These are phyloP conservation scores for Zaprionus kolodkinae DNA, from an alignment of 1,140 invertebrate genomes.

Conservation along the genomic window DNA sequence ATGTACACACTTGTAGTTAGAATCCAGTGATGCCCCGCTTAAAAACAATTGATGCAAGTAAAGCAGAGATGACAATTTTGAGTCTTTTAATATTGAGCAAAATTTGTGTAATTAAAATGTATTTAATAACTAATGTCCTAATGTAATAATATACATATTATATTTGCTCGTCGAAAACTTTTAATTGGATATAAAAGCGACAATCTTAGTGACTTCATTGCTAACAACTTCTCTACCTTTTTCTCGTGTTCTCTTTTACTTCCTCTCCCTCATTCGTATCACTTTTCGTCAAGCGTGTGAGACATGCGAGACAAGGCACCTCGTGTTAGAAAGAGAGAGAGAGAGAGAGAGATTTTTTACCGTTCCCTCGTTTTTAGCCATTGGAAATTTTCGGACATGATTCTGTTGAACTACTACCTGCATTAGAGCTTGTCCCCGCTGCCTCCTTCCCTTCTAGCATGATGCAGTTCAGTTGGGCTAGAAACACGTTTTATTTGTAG, in stretches of 20 bases:
- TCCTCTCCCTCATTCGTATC: not conserved
- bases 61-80: not conserved
- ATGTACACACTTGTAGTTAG: slow-evolving; percentile 1
- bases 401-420: slow-evolving; percentile 54
- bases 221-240: not conserved
- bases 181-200: slow-evolving; percentile 27
- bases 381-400: slow-evolving; percentile 38
- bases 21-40: slow-evolving; percentile 5
- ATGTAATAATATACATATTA: slow-evolving; percentile 3
- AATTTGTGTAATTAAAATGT: not conserved
- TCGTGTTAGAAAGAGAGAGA: not conserved
- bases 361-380: slow-evolving; percentile 8
- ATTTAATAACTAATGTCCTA: not conserved
- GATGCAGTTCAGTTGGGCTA: slow-evolving; percentile 7
- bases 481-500: slow-evolving; percentile 65
- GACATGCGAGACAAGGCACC: slow-evolving; percentile 13
- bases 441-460: not conserved
- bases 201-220: slow-evolving; percentile 55
- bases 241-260: not conserved
- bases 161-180: slow-evolving; percentile 18
- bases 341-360: not conserved
- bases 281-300: not conserved
- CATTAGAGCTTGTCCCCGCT: slow-evolving; percentile 1
- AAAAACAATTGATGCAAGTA: not conserved
- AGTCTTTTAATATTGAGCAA: not conserved